Evolutionary conservation across 2,797 vertebrate genomes (phyloP).

Genomic region (Urophycis tenuis): DNA sequence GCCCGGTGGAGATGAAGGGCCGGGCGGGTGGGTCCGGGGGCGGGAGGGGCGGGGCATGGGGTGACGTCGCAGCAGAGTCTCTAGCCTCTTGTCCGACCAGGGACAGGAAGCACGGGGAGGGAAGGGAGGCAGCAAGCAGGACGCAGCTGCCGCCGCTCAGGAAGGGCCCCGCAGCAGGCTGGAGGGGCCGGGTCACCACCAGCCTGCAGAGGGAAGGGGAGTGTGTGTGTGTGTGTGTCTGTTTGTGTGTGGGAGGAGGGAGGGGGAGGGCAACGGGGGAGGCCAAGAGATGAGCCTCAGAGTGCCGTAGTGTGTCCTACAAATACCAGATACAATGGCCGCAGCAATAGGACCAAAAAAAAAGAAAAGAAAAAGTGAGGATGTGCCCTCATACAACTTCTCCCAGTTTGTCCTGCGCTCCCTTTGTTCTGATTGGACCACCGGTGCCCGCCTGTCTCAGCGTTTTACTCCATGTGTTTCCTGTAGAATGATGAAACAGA

Average conservation of each 20-base stretch:
- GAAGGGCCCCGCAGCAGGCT: slow-evolving; percentile 68
- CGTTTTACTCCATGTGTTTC: slow-evolving; percentile 14
- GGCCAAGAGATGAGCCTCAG: slow-evolving; percentile 37
- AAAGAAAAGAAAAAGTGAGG: neutral
- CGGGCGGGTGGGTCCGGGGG: slow-evolving; percentile 23
- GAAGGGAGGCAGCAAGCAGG: slow-evolving; percentile 68
- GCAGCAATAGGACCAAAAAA: slow-evolving; percentile 14
- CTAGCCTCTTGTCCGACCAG: slow-evolving; percentile 70
- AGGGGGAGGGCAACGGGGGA: slow-evolving; percentile 3
- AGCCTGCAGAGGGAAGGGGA: slow-evolving; percentile 38
- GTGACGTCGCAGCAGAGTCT: slow-evolving; percentile 40
- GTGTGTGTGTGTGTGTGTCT: slow-evolving; percentile 28
- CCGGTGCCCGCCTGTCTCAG: slow-evolving; percentile 18
- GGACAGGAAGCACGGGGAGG: slow-evolving; percentile 75
- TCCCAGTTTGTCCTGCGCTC: slow-evolving; percentile 22
- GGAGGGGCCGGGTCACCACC: slow-evolving; percentile 61
- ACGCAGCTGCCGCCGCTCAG: slow-evolving; percentile 78
- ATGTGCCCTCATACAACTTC: slow-evolving; percentile 16
- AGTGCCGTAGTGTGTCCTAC: slow-evolving; percentile 40
- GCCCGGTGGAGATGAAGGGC: neutral
- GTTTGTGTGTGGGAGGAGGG: slow-evolving; percentile 17
- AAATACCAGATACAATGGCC: slow-evolving; percentile 22
- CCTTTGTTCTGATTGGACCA: neutral
- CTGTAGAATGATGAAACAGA: slow-evolving; percentile 37
- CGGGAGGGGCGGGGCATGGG: slow-evolving; percentile 25